phyloP scores from a whole-genome alignment of 2,888 invertebrate species.

The Leptopilina myrica region DNA sequence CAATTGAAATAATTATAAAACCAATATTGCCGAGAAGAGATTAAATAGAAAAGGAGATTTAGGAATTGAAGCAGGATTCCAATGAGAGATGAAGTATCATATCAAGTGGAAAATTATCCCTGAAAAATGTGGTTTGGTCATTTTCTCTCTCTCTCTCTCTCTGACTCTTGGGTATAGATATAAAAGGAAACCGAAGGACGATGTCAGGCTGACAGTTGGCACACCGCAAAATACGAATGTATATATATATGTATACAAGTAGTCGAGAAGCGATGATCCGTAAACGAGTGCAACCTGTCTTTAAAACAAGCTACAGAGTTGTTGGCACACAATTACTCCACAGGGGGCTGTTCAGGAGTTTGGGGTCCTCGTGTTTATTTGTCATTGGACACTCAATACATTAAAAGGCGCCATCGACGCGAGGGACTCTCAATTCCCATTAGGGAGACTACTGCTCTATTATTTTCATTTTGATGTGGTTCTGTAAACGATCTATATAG shows the following conservation, averaged over 20 bases:
- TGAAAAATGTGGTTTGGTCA: conserved; percentile 27
- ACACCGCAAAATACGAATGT: conserved; percentile 34
- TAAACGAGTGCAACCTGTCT: conserved; percentile 63
- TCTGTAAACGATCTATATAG: neutral
- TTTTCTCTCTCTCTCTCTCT: neutral
- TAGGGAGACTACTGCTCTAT: neutral
- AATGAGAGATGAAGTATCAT: neutral
- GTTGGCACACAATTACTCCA: conserved; percentile 66
- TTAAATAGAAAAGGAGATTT: no score
- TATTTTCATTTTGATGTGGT: conserved; percentile 11
- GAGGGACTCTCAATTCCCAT: conserved; percentile 34
- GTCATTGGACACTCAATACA: conserved; percentile 63
- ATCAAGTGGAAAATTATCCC: conserved; percentile 12
- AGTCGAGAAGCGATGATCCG: conserved; percentile 60
- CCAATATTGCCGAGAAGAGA: neutral
- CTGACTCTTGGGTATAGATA: neutral
- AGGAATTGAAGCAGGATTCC: neutral
- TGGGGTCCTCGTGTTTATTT: conserved; percentile 55
- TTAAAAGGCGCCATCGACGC: conserved; percentile 56
- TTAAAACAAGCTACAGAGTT: conserved; percentile 48
- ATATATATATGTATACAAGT: neutral
- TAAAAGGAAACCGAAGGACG: conserved; percentile 8
- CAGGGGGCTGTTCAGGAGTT: conserved; percentile 62
- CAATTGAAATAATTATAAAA: neutral
- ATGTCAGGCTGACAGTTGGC: conserved; percentile 38